A percentile compares a stretch with the other conserved stretches of the same genome.
Evolutionary conservation across 92 coral and sea anemone species (phyloP).

Genomic region (Isaurus tuberculatus): DNA sequence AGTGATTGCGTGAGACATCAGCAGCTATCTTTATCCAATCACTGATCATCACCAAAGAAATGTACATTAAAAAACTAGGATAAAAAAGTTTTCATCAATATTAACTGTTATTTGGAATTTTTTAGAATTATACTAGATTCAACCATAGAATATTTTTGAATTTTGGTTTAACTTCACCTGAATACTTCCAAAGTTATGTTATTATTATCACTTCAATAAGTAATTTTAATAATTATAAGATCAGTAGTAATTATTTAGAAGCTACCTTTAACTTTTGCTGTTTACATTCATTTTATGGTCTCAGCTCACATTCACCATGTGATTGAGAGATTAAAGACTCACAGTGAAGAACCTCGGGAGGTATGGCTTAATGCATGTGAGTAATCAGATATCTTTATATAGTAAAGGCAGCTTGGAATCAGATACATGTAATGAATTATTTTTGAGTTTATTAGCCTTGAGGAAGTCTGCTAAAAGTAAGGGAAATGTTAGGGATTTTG

Average conservation of each 20-base stretch:
- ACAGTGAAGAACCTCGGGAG: slow-evolving; percentile 71
- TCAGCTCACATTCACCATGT: slow-evolving; percentile 98
- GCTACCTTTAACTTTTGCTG: neutral
- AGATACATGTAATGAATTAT: too few species aligned
- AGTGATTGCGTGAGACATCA: neutral
- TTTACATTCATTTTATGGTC: neutral
- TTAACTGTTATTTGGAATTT: too few species aligned
- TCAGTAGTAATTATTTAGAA: neutral
- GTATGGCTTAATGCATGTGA: slow-evolving; percentile 90
- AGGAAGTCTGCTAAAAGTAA: too few species aligned
- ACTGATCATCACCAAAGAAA: neutral
- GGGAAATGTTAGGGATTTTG: too few species aligned
- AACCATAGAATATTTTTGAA: too few species aligned
- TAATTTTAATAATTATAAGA: too few species aligned
- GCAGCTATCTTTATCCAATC: neutral
- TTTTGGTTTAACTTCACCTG: too few species aligned
- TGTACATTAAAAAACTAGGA: neutral
- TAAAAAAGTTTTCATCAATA: too few species aligned
- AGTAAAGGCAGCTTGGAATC: too few species aligned
- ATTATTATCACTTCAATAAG: neutral
- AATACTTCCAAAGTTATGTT: too few species aligned
- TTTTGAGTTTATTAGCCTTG: too few species aligned
- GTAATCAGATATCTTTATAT: slow-evolving; percentile 27
- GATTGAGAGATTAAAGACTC: slow-evolving; percentile 79
- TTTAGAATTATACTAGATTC: too few species aligned